Conservation (phyloP, 2,888 invertebrate genomes). For the Arctia plantaginis region DNA sequence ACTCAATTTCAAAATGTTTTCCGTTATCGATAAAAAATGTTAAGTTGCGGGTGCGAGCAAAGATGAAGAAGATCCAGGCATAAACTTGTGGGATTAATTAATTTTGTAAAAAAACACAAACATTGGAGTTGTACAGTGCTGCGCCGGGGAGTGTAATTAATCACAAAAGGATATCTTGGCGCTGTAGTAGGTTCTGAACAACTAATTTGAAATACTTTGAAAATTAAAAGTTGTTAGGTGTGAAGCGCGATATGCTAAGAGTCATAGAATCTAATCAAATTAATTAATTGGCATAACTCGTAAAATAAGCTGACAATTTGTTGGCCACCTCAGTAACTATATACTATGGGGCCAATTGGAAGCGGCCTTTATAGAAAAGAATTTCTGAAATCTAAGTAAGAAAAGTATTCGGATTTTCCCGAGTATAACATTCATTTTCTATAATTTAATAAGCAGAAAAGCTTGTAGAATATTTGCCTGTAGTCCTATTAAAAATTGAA, state of each 20-base stretch:
- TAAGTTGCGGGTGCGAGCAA: background rate
- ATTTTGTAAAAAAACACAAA: background rate
- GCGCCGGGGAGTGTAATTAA: background rate
- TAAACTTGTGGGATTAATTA: background rate
- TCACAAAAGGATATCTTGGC: too few species aligned
- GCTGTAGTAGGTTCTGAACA: too few species aligned
- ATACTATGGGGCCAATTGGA: background rate
- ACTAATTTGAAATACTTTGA: too few species aligned
- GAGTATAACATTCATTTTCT: background rate
- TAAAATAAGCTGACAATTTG: background rate
- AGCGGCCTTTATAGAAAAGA: background rate
- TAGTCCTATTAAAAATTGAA: background rate
- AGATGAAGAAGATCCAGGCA: background rate
- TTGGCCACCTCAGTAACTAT: background rate
- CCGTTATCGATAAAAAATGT: background rate
- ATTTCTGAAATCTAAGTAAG: background rate
- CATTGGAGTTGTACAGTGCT: background rate
- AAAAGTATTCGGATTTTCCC: background rate
- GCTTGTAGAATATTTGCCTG: background rate
- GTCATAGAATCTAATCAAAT: background rate
- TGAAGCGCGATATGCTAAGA: background rate
- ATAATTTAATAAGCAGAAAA: background rate
- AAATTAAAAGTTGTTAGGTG: too few species aligned
- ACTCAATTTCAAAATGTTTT: background rate
- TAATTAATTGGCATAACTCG: background rate